phyloP scores from a whole-genome alignment of 2,888 invertebrate genomes.

The Luperina nickerlii region DNA sequence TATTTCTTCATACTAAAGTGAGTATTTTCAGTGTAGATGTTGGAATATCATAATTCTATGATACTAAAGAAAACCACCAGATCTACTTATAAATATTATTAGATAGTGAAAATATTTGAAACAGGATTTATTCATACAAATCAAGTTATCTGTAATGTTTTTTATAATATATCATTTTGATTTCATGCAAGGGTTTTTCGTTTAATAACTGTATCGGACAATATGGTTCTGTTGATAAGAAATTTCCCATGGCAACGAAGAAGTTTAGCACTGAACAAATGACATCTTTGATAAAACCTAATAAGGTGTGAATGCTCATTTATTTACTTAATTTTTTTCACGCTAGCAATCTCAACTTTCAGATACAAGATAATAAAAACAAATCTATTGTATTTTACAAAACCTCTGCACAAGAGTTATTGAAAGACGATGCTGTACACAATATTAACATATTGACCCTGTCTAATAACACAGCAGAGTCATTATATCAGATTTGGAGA shows the following conservation, averaged over 20 bases:
- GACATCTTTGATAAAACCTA: not conserved
- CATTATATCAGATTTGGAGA: slow-evolving; percentile 84
- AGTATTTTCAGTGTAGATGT: slow-evolving; percentile 7
- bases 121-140: too few relatives aligned
- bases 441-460: slow-evolving; percentile 83
- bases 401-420: slow-evolving; percentile 74
- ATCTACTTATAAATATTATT: not conserved
- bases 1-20: slow-evolving; percentile 76
- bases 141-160: not conserved
- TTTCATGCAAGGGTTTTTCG: not conserved
- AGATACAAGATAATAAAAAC: slow-evolving; percentile 77
- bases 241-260: not conserved
- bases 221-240: not conserved
- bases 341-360: slow-evolving; percentile 56
- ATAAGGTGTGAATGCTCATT: not conserved
- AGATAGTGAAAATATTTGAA: slow-evolving; percentile 4
- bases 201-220: not conserved
- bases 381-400: slow-evolving; percentile 87
- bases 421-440: slow-evolving; percentile 74
- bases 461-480: slow-evolving; percentile 81
- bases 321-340: not conserved
- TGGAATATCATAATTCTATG: not conserved
- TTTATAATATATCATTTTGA: not conserved
- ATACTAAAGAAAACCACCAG: not conserved
- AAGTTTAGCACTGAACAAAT: not conserved